phyloP scores from a whole-genome alignment of 2,888 invertebrate genomes.

The Agrotis ipsilon region DNA sequence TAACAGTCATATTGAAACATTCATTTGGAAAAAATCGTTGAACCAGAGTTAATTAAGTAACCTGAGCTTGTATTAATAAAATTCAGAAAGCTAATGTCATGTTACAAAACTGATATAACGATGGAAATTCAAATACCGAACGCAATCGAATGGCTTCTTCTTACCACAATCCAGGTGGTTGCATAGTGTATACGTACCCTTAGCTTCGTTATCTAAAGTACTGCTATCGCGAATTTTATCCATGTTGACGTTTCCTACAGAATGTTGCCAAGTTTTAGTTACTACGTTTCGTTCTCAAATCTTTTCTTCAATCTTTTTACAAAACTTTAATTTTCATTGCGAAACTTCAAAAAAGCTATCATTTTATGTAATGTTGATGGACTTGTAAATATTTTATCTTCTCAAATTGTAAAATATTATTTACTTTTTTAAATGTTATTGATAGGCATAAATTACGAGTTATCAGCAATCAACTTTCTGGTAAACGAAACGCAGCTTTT shows the following conservation, averaged over 20 bases:
- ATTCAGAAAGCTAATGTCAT: neutral
- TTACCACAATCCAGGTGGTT: neutral
- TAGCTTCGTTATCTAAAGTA: neutral
- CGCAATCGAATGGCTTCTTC: neutral
- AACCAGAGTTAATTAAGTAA: too few relatives aligned
- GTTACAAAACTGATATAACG: neutral
- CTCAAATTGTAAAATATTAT: accelerated
- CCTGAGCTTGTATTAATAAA: too few relatives aligned
- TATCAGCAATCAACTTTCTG: constrained; percentile 31
- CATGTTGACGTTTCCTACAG: constrained; percentile 6
- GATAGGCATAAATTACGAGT: neutral
- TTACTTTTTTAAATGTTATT: neutral
- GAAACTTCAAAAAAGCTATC: neutral
- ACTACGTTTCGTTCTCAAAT: constrained; percentile 26
- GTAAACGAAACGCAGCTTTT: constrained; percentile 76
- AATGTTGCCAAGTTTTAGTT: constrained; percentile 20
- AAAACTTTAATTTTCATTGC: neutral
- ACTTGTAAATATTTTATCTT: neutral
- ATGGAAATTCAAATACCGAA: neutral
- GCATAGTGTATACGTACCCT: neutral
- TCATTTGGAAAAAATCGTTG: too few relatives aligned
- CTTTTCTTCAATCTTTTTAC: accelerated
- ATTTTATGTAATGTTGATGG: accelerated
- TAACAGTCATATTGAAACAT: too few relatives aligned
- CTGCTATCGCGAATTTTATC: neutral